Evolutionary conservation across 2,797 vertebrate species (phyloP), one percentile per base, ranked within the genome.

Genomic region (Acridotheres tristis): DNA sequence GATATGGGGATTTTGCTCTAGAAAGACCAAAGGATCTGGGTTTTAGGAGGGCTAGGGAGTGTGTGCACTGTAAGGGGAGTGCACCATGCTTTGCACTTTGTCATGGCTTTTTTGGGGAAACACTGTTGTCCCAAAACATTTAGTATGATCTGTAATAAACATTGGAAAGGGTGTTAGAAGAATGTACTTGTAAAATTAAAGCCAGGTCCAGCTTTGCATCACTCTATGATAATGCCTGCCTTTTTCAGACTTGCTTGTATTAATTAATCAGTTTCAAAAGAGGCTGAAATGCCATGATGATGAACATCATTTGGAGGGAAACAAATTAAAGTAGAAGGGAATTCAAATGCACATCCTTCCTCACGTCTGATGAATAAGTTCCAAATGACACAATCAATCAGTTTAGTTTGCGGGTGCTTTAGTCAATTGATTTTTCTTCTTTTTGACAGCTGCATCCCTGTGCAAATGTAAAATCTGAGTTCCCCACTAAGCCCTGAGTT

Each of bases 381-480:
- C 68, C 73, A 94, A 93, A 91, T 86, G 20, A 81, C 34, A 81
- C 72, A 74, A 85, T 80, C 72, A 74, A 88, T 87, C 82, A 87
- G 67, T 71, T 75, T 66, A 2, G 7, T 89, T 94, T 93, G 89
- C 62, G 85, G 19, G 27, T 85, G 55, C 45, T 71, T 86, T 88
- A 96, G 55, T 89, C 84, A 88, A 11, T 62, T 95, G 86, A 75
- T 85, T 94, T 95, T 94, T 63, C 74, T 47, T 92, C 82, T 89
- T 89, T 95, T 93, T 94, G 89, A 90, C 73, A 93, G 78, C 69
- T 77, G 63, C 43, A 59, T 92, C 76, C 22, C 68, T 55, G 15
- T 73, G 82, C 77, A 94, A 86, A 79, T 77, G 63, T 88, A 93
- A 89, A 93, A 95, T 79, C 75, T 82, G 54, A 96, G 93, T 84